Base-by-base conservation (phyloP, 2,888 invertebrate genomes). In the Neuroscelio doddi region DNA sequence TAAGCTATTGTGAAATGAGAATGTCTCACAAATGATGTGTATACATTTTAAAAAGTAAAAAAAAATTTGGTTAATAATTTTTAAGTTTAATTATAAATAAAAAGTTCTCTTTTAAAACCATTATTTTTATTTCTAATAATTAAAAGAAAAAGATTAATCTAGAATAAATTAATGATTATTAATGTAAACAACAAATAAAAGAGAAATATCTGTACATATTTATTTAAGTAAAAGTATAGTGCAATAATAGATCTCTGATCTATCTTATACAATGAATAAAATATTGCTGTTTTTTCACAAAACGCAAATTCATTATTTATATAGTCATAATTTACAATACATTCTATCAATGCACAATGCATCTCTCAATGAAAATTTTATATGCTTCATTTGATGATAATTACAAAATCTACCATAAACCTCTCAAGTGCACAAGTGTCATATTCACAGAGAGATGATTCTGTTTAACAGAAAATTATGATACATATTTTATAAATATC, bases 201-300 rank as follows among this genome's bases (percentile, higher is more conserved):
- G 21, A 21, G 2, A 21, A 2, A 21, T 21, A 38, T 45, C 49
- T 61, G 61, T 62, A 62, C 61, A 62, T 49, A 50, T 62, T 62
- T 55, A 62, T 55, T 62, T 49, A 62, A 39, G 36, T 53, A 53
- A 55, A 36, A 49, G 59, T 49, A 62, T 49, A 61, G 49, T 55
- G 55, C 50, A 62, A 27, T 61, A 53, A 61, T 62, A 62, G 55
- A 62, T 62, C 61, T 55, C 50, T 49, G 59, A 39, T 29, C 52
- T 59, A 55, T 62, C 44, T 56, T 51, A 55, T 55, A 62, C 39
- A 55, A 62, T 55, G 50, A 42, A 51, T 62, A 61, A 49, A 53
- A 42, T 42, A 58, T 30, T 42, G 16, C 24, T 9, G 24, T 26
- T 49, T 53, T 44, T 38, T 51, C 15, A 57, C 32, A 24, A 62